Percentiles rank a stretch among this genome's conserved stretches.
Evolutionary conservation across 2,113 vertebrate genomes (phyloP).

Genomic region (Podarcis raffonei): DNA sequence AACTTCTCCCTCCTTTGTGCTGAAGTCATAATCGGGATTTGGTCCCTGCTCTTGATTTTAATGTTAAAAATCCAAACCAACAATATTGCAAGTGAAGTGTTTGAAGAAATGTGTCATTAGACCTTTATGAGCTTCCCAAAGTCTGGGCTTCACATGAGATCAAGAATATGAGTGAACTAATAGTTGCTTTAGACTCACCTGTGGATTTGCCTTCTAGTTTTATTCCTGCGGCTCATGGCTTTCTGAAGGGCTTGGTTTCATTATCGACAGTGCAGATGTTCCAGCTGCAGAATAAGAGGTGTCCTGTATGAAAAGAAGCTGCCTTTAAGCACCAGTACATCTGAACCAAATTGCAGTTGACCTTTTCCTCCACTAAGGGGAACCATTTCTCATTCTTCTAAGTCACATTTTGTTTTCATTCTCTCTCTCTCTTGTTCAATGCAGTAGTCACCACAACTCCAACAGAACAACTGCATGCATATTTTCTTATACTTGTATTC

Average conservation of each 20-base stretch:
- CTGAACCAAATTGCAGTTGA: background rate
- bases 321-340: background rate
- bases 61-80: too few species aligned
- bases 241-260: background rate
- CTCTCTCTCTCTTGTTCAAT: background rate
- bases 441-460: background rate
- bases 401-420: background rate
- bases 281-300: background rate
- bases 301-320: background rate
- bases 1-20: too few species aligned
- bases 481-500: background rate
- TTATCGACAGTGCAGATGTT: background rate
- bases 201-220: background rate
- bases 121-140: background rate
- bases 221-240: background rate
- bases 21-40: too few species aligned
- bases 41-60: too few species aligned
- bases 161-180: background rate
- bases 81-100: too few species aligned
- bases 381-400: constrained; percentile 20
- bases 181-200: background rate
- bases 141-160: background rate
- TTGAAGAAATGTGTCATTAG: too few species aligned
- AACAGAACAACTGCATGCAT: background rate
- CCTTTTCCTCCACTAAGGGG: constrained; percentile 21